Base-by-base conservation (phyloP, 2,888 invertebrate species). In the Chrysina gloriosa region DNA sequence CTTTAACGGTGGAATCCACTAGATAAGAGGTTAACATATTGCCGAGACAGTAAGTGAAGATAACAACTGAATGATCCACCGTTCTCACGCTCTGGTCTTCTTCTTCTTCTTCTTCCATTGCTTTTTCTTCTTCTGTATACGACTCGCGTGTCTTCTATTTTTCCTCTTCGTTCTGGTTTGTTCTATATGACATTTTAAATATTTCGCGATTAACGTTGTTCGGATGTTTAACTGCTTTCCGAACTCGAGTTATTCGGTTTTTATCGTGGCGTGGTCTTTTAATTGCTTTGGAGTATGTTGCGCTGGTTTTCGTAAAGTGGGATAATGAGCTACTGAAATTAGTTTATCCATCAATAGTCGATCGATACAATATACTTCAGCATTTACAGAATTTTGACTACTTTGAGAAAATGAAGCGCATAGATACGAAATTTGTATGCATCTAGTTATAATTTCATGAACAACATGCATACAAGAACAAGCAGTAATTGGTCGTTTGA, bases 11-110 rank as follows among this genome's bases (percentile, higher is more conserved):
- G 78, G 80, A 80, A 81, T 81, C 77, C 76, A 75, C 74, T 71
- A 81, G 81, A 81, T 81, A 81, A 82, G 81, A 80, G 80, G 80
- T 80, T 81, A 81, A 81, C 80, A 79, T 81, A 81, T 81, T 79
- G 79, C 78, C 78, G 77, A 78, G 80, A 79, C 80, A 76, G 76
- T 75, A 74, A 75, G 74, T 75, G 75, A 75, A 80, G 81, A 81
- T 81, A 81, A 80, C 78, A 76, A 71, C 72, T 71, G 70, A 73
- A 78, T 78, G 78, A 77, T 79, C 77, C 76, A 72, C 74, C 77
- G 78, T 81, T 80, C 80, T 80, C 80, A 80, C 80, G 80, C 80
- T 80, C 72, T 58, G 48, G 47, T 39, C 52, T 64, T 65, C 63
- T 63, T 63, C 65, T 65, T 21, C 42, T 61, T 65, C 65, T 16